Evolutionary conservation across 92 coral and sea anemone species (phyloP).

Genomic region (Epizoanthus illoricatus): DNA sequence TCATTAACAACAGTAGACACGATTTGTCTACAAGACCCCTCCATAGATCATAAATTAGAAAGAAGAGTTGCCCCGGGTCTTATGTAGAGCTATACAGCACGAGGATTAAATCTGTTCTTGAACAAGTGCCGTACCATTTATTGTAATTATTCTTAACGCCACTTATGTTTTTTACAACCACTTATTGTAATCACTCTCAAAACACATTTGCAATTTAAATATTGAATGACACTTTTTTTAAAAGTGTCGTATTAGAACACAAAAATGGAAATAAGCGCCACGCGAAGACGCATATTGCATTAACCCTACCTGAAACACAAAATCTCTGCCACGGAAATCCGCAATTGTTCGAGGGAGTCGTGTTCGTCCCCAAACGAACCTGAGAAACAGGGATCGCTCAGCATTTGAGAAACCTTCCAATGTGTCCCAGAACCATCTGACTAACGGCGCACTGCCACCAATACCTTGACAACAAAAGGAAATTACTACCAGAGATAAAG

Average conservation of each 20-base stretch:
- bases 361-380: constrained; percentile 99
- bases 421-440: constrained; percentile 99
- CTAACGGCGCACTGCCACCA: constrained; percentile 83
- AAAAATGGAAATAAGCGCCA: neutral
- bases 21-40: too few species aligned
- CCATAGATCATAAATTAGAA: neutral
- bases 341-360: constrained; percentile 97
- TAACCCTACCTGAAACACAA: constrained; percentile 88
- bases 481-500: neutral
- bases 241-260: too few species aligned
- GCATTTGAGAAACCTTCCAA: constrained; percentile 95
- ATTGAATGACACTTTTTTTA: too few species aligned
- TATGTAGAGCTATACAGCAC: neutral
- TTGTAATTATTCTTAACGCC: too few species aligned
- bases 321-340: constrained; percentile 97
- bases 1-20: too few species aligned
- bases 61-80: neutral
- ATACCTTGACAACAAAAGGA: constrained; percentile 40
- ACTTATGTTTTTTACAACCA: too few species aligned
- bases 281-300: neutral
- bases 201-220: neutral
- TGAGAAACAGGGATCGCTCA: constrained; percentile 91
- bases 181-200: neutral
- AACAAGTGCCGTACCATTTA: neutral
- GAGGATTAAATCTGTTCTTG: neutral